Percentiles rank a stretch among this genome's conserved stretches.
Conservation (phyloP, 2,113 vertebrate species). For the Perca flavescens region DNA sequence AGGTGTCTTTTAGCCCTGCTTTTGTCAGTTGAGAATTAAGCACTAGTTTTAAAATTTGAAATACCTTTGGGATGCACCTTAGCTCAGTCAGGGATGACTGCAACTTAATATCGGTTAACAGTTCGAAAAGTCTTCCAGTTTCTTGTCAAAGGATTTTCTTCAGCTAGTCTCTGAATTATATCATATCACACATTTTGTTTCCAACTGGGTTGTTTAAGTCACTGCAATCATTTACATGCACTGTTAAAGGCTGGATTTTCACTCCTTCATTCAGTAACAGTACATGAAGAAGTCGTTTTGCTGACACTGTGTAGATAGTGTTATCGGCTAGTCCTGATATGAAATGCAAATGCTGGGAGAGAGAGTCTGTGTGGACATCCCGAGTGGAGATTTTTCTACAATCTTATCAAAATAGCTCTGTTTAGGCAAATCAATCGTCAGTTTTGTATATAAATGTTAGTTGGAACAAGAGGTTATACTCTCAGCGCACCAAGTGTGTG, state of each 20-base stretch:
- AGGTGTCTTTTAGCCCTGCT: not conserved
- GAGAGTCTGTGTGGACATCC: not conserved
- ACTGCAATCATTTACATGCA: not conserved
- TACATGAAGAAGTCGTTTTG: too few relatives aligned
- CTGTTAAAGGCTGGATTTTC: not conserved
- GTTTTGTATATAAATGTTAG: not conserved
- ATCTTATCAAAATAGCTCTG: not conserved
- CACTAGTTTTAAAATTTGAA: conserved; percentile 3
- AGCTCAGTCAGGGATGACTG: conserved; percentile 34
- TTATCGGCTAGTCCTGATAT: not conserved
- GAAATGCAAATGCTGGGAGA: not conserved
- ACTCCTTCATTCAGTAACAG: not conserved
- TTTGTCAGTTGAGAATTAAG: not conserved
- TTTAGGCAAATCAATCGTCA: not conserved
- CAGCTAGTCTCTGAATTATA: conserved; percentile 10
- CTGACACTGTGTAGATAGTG: too few relatives aligned
- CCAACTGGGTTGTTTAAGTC: not conserved
- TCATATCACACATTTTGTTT: conserved; percentile 1
- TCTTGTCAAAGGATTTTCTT: conserved; percentile 14
- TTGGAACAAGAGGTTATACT: not conserved
- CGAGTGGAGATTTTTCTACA: not conserved
- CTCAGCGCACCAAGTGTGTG: not conserved
- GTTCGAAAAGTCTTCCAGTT: conserved; percentile 12
- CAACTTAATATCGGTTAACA: conserved; percentile 30
- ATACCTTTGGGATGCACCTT: conserved; percentile 4